Percentiles rank a stretch among this genome's conserved stretches.
Evolutionary conservation across 2,113 vertebrate species (phyloP).

Genomic region (Cottus gobio): DNA sequence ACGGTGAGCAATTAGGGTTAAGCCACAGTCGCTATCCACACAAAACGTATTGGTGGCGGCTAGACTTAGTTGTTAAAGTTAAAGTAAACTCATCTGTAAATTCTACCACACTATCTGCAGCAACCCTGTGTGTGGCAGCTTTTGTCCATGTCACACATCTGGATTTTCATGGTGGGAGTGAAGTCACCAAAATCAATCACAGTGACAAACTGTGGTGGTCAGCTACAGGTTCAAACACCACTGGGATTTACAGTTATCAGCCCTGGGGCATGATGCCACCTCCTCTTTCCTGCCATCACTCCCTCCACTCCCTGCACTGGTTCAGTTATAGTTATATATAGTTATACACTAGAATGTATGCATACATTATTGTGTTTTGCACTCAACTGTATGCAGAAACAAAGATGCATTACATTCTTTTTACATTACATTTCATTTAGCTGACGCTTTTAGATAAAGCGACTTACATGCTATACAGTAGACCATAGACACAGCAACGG

Average conservation of each 20-base stretch:
- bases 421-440: too few species aligned
- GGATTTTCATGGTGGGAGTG: conserved; percentile 8
- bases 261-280: conserved; percentile 7
- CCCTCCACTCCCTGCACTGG: conserved; percentile 6
- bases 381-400: not conserved
- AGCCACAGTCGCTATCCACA: too few species aligned
- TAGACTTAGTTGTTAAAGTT: not conserved
- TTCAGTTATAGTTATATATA: conserved; percentile 5
- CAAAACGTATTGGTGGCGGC: too few species aligned
- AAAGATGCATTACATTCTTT: too few species aligned
- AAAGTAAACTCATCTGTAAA: not conserved
- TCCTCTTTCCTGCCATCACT: conserved; percentile 34
- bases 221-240: not conserved
- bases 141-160: conserved; percentile 6
- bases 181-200: conserved; percentile 32
- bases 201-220: conserved; percentile 26
- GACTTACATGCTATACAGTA: too few species aligned
- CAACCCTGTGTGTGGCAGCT: not conserved
- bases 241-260: conserved; percentile 36
- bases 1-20: too few species aligned
- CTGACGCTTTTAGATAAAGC: too few species aligned
- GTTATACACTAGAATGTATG: conserved; percentile 1
- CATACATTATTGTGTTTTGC: not conserved
- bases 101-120: not conserved
- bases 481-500: not conserved